These are phyloP conservation scores for Echinarachnius parma DNA, from an alignment of 53 echinoderm and acorn worm species.

Conservation along the genomic window DNA sequence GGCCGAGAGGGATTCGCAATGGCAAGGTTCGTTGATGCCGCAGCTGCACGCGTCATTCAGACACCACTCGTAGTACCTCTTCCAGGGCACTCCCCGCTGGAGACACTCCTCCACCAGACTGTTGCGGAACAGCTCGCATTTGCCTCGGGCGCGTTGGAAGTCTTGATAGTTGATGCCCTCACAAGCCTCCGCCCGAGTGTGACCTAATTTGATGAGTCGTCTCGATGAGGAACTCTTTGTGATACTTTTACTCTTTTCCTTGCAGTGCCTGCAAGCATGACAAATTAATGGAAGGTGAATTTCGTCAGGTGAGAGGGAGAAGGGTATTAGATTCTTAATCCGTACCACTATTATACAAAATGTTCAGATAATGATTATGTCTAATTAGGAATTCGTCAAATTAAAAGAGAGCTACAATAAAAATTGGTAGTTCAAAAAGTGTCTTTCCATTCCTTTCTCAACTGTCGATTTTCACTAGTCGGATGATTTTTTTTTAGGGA, in stretches of 20 bases:
- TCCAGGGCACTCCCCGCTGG: constrained; percentile 41
- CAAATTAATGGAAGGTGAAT: too few relatives aligned
- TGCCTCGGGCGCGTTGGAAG: constrained; percentile 32
- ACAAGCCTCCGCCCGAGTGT: constrained; percentile 19
- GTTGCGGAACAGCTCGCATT: constrained; percentile 45
- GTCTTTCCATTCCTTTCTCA: not conserved
- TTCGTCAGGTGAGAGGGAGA: too few relatives aligned
- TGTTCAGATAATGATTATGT: not conserved
- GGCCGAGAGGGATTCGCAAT: constrained; percentile 60
- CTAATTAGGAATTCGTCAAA: not conserved
- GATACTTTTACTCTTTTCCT: not conserved
- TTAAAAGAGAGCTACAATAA: not conserved
- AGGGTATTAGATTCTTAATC: too few relatives aligned
- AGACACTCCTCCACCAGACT: constrained; percentile 37
- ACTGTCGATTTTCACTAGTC: not conserved
- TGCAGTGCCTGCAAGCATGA: constrained; percentile 12
- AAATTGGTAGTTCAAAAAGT: not conserved
- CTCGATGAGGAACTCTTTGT: not conserved
- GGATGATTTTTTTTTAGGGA: too few relatives aligned
- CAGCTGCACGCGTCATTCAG: constrained; percentile 71
- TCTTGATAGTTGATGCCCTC: constrained; percentile 14
- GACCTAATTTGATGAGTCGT: not conserved
- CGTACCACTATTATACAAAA: too few relatives aligned
- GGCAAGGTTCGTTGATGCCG: constrained; percentile 57
- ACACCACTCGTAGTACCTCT: constrained; percentile 50